Conservation (phyloP, 2,113 vertebrate species). For the Alouatta palliata region DNA sequence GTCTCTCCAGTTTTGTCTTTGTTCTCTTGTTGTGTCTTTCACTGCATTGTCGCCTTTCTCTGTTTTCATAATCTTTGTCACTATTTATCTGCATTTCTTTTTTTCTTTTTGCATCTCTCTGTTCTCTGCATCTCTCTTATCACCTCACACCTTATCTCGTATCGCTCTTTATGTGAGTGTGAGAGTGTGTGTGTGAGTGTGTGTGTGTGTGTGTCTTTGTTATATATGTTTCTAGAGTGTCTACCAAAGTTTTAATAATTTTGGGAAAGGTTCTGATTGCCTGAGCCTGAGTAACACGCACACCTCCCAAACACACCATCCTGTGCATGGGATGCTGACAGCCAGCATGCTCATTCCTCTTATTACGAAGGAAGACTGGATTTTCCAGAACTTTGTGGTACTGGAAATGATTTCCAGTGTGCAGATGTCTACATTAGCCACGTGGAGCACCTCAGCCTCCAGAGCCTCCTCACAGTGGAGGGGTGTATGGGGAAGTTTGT, state of each 20-base stretch:
- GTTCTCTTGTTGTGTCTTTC: neutral
- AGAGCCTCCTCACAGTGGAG: neutral
- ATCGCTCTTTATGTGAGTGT: too few relatives aligned
- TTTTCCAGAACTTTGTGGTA: neutral
- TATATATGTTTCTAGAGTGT: neutral
- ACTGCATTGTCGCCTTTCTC: neutral
- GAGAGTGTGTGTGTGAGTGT: too few relatives aligned
- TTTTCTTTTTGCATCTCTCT: neutral
- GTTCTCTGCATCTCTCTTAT: neutral
- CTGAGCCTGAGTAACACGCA: accelerated
- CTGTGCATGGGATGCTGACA: neutral
- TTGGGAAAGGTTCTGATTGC: neutral
- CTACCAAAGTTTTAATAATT: neutral
- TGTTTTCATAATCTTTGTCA: neutral
- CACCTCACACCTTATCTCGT: neutral
- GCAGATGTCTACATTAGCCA: neutral
- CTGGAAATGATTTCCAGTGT: neutral
- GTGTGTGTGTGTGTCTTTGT: neutral
- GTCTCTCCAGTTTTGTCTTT: neutral
- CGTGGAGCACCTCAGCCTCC: neutral
- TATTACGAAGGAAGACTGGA: neutral
- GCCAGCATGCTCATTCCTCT: accelerated
- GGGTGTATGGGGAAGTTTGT: neutral
- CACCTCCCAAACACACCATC: neutral
- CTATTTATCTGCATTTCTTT: neutral